phyloP scores from a whole-genome alignment of 92 coral and sea anemone species.

The Paragorgia papillata region DNA sequence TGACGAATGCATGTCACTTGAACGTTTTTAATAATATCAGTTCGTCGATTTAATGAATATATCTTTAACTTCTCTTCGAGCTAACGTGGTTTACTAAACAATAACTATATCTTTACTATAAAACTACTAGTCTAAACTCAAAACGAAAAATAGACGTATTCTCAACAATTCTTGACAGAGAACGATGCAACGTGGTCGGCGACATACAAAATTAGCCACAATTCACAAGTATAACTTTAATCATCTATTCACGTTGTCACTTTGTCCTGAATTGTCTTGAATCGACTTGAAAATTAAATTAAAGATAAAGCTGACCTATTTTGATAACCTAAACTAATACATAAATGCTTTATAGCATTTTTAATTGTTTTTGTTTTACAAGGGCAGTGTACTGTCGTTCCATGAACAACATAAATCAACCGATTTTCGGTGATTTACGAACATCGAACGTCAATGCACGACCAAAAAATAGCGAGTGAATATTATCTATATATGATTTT shows the following conservation, averaged over 20 bases:
- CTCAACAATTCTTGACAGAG: neutral
- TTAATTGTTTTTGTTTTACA: neutral
- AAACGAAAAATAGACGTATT: neutral
- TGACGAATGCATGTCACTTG: neutral
- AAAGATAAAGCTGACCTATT: too few relatives aligned
- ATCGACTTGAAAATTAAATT: neutral
- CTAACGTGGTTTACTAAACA: neutral
- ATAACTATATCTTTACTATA: neutral
- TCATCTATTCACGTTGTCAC: neutral
- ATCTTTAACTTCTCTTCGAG: neutral
- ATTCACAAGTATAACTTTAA: too few relatives aligned
- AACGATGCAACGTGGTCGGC: too few relatives aligned
- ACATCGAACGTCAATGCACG: conserved; percentile 41
- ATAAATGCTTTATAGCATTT: neutral
- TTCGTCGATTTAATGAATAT: neutral
- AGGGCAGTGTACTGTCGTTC: conserved; percentile 27
- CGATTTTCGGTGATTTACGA: neutral
- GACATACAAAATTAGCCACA: too few relatives aligned
- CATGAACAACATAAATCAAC: conserved; percentile 39
- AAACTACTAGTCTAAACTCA: neutral
- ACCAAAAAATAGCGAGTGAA: neutral
- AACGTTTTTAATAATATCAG: neutral
- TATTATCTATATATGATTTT: neutral
- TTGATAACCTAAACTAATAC: neutral
- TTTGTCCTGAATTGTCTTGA: neutral